Evolutionary conservation across 1,140 invertebrate species (phyloP).

Genomic region (Caenorhabditis briggsae): DNA sequence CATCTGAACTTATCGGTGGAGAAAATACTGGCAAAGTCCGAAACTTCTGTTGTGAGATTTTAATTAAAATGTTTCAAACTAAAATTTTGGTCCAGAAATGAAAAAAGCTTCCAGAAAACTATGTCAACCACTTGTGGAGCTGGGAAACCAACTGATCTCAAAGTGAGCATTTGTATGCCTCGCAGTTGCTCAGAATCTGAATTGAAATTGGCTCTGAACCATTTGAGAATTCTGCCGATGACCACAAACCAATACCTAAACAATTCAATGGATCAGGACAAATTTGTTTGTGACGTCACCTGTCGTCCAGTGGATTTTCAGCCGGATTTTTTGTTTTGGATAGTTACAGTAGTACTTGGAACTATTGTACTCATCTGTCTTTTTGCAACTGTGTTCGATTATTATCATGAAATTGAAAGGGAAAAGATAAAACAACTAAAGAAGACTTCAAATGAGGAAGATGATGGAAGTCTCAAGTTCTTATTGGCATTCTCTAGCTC

Average conservation of each 20-base stretch:
- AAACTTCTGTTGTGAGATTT: background rate
- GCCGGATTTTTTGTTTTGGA: background rate
- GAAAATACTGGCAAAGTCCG: background rate
- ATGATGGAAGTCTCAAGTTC: background rate
- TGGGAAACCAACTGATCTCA: background rate
- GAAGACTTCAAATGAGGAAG: background rate
- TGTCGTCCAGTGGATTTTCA: conserved; percentile 19
- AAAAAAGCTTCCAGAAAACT: background rate
- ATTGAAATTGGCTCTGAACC: conserved; percentile 10
- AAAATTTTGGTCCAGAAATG: background rate
- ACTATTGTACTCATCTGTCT: background rate
- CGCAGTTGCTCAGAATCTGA: conserved; percentile 17
- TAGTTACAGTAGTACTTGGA: background rate
- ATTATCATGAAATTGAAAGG: background rate
- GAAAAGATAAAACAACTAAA: background rate
- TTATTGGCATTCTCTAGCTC: background rate
- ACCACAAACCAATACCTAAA: background rate
- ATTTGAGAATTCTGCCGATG: background rate
- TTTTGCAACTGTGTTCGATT: background rate
- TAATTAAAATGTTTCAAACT: background rate
- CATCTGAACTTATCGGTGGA: background rate
- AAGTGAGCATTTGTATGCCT: conserved; percentile 29
- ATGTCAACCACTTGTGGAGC: conserved; percentile 20
- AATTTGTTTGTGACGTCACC: background rate
- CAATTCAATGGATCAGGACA: background rate